Evolutionary conservation across 37 sponge, comb jelly and placozoan species (phyloP).

Genomic region (Chondrosia reniformis): DNA sequence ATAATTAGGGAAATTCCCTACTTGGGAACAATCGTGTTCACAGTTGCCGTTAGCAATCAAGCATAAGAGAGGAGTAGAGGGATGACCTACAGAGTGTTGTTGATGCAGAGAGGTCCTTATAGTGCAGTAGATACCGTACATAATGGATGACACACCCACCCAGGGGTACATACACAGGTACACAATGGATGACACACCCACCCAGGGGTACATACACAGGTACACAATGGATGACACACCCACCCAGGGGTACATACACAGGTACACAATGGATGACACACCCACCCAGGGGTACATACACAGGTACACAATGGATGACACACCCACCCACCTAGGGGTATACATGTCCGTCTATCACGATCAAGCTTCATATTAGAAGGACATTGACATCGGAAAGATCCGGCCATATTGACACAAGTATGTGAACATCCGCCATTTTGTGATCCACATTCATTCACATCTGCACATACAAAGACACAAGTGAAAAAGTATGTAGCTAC

Average conservation of each 20-base stretch:
- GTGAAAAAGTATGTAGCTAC: background rate
- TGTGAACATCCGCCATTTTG: conserved; percentile 34
- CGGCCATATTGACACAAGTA: conserved; percentile 59
- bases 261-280: too few species aligned
- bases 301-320: too few species aligned
- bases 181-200: too few species aligned
- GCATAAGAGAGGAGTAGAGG: background rate
- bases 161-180: too few species aligned
- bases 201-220: too few species aligned
- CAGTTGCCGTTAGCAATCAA: conserved; percentile 35
- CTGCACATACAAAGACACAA: background rate
- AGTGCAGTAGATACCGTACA: background rate
- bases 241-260: background rate
- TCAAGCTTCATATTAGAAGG: background rate
- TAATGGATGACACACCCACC: background rate
- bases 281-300: too few species aligned
- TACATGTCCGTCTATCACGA: background rate
- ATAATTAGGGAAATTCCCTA: conserved; percentile 1
- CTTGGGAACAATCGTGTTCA: conserved; percentile 22
- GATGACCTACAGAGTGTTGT: background rate
- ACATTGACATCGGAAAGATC: conserved; percentile 59
- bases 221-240: background rate
- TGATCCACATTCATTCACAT: background rate
- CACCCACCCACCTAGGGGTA: background rate
- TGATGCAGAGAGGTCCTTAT: background rate